Base-by-base conservation (phyloP, 2,888 invertebrate genomes). In the Metellina segmentata region DNA sequence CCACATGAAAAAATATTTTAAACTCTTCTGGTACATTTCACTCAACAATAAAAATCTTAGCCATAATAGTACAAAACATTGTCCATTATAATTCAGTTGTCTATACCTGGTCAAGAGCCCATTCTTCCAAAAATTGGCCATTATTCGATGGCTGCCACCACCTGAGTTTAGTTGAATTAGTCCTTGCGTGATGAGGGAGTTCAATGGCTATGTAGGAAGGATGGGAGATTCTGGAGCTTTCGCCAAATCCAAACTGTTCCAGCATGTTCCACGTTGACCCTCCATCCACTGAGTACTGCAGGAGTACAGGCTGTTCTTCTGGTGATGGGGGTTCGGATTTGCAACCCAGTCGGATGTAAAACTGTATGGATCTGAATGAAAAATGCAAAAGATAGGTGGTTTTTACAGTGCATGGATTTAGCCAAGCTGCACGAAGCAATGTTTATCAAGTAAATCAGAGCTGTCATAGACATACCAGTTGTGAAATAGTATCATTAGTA, bases 21-120 rank as follows among this genome's bases (percentile, higher is more conserved):
- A 34, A 34, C 34, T 34, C 1, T 34, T 34, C 34, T 34, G n/a
- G 4, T 4, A 6, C 75, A n/a, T 48, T 20, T 75, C 48, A 77
- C 5, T 0, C n/a, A 20, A 75, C 5, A 75, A 13, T 9, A 11
- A 11, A 75, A 75, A 77, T 6, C 16, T 0, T 19, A n/a, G 16
- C 4, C n/a, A 8, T 16, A n/a, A 34, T 9, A 49, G 34, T 48
- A 70, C 53, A 51, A 9, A 78, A 19, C 52, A 0, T 51, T 6
- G 13, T 85, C 34, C 34, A 1, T 34, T 34, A 34, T 34, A 34
- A 34, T 34, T 34, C 34, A 34, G 9, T 85, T 34, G 34, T 1
- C 34, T 4, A 34, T 34, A 95, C 95, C 94, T 95, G 95, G 93
- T 95, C 95, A 20, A 95, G 94, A 6, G 95, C 95, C 95, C 95